Conservation (phyloP, 2,113 vertebrate species). For the Halcyon senegalensis region DNA sequence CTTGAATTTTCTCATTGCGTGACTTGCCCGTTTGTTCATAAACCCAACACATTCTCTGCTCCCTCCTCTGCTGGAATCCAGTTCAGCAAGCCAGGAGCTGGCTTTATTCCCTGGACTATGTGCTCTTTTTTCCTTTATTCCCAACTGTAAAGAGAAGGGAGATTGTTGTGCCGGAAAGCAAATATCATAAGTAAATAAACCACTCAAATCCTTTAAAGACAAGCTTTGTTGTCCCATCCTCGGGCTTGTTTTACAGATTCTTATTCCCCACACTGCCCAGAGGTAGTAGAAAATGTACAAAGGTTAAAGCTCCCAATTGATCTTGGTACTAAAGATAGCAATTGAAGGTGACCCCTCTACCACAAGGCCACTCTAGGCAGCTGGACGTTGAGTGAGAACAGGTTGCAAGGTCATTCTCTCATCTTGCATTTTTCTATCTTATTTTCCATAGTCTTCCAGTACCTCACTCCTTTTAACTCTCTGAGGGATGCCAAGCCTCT, state of each 20-base stretch:
- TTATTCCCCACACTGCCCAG: background rate
- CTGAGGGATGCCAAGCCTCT: background rate
- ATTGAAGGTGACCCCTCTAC: background rate
- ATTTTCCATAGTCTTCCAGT: background rate
- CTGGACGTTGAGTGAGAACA: background rate
- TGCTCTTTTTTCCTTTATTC: slow-evolving; percentile 38
- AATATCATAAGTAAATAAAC: slow-evolving; percentile 52
- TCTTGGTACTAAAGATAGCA: background rate
- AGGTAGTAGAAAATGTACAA: background rate
- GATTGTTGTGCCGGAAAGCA: slow-evolving; percentile 20
- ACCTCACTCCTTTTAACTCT: background rate
- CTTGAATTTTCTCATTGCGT: slow-evolving; percentile 49
- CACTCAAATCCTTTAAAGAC: slow-evolving; percentile 32
- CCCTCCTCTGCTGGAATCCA: slow-evolving; percentile 16
- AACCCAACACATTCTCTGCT: background rate
- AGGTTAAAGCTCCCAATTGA: background rate
- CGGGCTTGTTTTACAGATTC: background rate
- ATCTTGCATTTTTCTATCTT: background rate
- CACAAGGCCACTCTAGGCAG: background rate
- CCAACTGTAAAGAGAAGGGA: slow-evolving; percentile 28
- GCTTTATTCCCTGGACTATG: slow-evolving; percentile 38
- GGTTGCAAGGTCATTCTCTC: background rate
- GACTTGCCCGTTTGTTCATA: slow-evolving; percentile 30
- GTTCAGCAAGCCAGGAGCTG: slow-evolving; percentile 25
- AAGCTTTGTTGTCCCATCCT: slow-evolving; percentile 33